Percentiles rank a stretch among this genome's conserved stretches.
These are phyloP conservation scores for Napeogenes sylphis DNA, from an alignment of 2,888 invertebrate genomes.

Conservation along the genomic window DNA sequence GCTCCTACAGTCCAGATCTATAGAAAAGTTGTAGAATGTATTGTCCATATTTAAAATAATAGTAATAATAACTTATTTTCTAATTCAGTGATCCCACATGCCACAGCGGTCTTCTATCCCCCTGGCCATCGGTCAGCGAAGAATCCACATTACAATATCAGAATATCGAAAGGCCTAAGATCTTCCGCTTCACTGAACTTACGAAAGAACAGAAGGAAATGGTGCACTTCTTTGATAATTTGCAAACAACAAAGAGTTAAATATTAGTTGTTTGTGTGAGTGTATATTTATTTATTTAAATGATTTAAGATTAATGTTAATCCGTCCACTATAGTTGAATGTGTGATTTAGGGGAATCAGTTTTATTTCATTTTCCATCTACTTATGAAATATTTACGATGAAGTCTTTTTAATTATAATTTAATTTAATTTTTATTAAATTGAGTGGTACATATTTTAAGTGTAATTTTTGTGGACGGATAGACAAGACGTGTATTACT, in stretches of 20 bases:
- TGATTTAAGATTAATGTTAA: conserved; percentile 1
- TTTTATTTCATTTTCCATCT: not conserved
- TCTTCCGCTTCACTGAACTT: conserved; percentile 32
- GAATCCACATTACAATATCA: conserved; percentile 38
- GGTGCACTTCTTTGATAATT: conserved; percentile 47
- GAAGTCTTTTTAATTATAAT: no score
- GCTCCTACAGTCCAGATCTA: not conserved
- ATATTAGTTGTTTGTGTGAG: conserved; percentile 14
- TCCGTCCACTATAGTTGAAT: conserved; percentile 13
- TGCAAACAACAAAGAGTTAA: conserved; percentile 32
- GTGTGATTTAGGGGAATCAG: not conserved
- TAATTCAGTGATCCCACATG: conserved; percentile 51
- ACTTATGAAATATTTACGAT: not conserved
- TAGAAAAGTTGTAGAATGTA: not conserved
- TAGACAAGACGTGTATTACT: conserved; percentile 13
- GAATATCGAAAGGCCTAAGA: conserved; percentile 41
- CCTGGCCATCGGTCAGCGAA: conserved; percentile 44
- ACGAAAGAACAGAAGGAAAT: conserved; percentile 40
- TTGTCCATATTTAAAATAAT: not conserved
- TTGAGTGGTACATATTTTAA: not conserved
- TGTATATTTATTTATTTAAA: conserved; percentile 17
- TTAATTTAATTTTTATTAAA: not conserved
- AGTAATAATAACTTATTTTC: conserved; percentile 1
- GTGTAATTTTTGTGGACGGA: conserved; percentile 1
- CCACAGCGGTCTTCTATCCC: conserved; percentile 28